phyloP scores from a whole-genome alignment of 1,140 invertebrate genomes.

The Tetragonula clypearis region DNA sequence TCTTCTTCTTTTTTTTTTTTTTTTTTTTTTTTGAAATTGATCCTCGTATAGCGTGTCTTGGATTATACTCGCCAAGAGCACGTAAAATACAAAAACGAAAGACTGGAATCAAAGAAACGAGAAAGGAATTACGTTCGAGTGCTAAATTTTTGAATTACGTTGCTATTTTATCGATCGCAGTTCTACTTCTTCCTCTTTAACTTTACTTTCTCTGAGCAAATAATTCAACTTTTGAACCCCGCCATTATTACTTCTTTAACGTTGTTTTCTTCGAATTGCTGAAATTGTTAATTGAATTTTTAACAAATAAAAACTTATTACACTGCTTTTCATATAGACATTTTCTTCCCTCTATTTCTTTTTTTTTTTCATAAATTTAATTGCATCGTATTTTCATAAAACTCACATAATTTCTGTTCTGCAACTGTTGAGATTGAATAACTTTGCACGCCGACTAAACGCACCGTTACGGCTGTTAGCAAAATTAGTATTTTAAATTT shows the following conservation, averaged over 20 bases:
- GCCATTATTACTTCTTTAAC: neutral
- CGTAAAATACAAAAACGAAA: neutral
- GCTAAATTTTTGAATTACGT: neutral
- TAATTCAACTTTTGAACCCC: neutral
- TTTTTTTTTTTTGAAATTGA: neutral
- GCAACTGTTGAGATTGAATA: neutral
- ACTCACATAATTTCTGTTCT: neutral
- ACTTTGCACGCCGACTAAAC: neutral
- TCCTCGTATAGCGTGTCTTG: neutral
- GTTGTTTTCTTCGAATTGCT: neutral
- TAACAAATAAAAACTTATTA: too few species aligned
- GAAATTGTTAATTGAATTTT: too few species aligned
- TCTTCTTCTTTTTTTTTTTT: neutral
- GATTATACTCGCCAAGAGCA: neutral
- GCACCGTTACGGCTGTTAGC: slow-evolving; percentile 1
- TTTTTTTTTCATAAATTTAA: neutral
- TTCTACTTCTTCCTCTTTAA: neutral
- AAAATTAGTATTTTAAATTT: slow-evolving; percentile 14
- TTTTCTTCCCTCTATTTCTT: too few species aligned
- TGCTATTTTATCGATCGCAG: neutral
- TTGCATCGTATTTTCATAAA: neutral
- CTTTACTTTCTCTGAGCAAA: neutral
- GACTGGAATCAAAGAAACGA: neutral
- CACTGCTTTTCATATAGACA: too few species aligned
- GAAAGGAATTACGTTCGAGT: neutral